phyloP scores from a whole-genome alignment of 2,888 invertebrate genomes.

The Acanthopleura granulata region DNA sequence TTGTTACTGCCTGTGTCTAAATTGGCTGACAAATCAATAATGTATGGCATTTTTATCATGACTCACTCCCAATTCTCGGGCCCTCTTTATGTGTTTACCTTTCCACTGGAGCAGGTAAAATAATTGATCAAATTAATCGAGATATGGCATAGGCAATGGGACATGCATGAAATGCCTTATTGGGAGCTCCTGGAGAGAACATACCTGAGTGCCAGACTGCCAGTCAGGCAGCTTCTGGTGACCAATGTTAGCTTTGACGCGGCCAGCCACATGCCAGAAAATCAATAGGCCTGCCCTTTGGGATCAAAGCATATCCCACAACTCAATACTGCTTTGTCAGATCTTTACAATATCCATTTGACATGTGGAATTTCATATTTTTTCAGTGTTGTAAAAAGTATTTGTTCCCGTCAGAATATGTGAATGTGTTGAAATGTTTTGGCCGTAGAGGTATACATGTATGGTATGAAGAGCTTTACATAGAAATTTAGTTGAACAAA shows the following conservation, averaged over 20 bases:
- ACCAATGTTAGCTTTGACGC: too few species aligned
- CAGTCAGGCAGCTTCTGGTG: not conserved
- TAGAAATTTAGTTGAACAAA: too few species aligned
- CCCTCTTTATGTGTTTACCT: constrained; percentile 4
- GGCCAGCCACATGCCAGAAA: not conserved
- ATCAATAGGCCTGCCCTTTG: not conserved
- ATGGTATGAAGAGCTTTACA: too few species aligned
- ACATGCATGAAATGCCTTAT: constrained; percentile 1
- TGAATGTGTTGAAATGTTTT: too few species aligned
- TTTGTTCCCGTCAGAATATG: too few species aligned
- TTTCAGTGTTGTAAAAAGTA: too few species aligned
- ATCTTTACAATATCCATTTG: too few species aligned
- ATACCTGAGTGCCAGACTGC: not conserved
- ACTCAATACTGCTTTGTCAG: too few species aligned
- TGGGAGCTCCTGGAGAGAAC: not conserved
- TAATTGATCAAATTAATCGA: constrained; percentile 11
- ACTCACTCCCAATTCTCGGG: not conserved
- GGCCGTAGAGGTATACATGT: too few species aligned
- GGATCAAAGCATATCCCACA: too few species aligned
- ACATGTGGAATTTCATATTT: too few species aligned
- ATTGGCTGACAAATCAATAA: not conserved
- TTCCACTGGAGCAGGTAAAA: constrained; percentile 16
- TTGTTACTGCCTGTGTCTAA: too few species aligned
- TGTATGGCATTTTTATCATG: constrained; percentile 4
- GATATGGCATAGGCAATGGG: not conserved